These are phyloP conservation scores for Meandrusa payeni DNA, from an alignment of 2,888 invertebrate species.

Conservation along the genomic window DNA sequence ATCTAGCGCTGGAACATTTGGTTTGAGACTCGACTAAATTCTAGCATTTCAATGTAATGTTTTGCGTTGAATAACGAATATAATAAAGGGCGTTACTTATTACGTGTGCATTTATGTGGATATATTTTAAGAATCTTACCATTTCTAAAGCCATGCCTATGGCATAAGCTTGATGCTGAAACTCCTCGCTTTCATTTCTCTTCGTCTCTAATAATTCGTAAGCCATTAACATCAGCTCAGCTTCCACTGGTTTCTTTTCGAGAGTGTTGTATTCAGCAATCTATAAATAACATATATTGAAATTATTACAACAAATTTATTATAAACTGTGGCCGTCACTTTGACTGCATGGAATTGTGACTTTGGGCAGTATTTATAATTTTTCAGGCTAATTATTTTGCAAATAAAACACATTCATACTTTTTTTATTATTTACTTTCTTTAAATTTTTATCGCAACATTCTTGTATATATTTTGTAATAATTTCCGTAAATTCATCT, in stretches of 20 bases:
- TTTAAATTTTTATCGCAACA: neutral
- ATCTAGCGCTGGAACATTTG: no score
- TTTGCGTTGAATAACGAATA: no score
- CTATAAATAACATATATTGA: neutral
- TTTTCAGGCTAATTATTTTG: no score
- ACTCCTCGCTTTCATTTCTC: neutral
- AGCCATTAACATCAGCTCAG: slow-evolving; percentile 4
- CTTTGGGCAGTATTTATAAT: neutral
- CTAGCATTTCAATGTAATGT: no score
- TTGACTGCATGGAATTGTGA: neutral
- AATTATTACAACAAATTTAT: neutral
- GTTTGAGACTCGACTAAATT: no score
- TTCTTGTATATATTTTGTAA: neutral
- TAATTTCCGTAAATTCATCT: no score
- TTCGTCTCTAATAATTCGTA: slow-evolving; percentile 8
- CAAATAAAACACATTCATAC: no score
- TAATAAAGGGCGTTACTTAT: no score
- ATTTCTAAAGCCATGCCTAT: slow-evolving; percentile 10
- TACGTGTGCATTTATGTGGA: no score
- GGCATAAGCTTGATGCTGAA: slow-evolving; percentile 8
- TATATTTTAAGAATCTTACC: no score
- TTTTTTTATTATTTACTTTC: no score
- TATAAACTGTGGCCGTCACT: no score
- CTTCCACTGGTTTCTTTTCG: slow-evolving; percentile 9
- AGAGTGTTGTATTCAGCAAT: slow-evolving; percentile 12